These are phyloP conservation scores for Corythoichthys intestinalis DNA, from an alignment of 2,113 vertebrate species.

Conservation along the genomic window DNA sequence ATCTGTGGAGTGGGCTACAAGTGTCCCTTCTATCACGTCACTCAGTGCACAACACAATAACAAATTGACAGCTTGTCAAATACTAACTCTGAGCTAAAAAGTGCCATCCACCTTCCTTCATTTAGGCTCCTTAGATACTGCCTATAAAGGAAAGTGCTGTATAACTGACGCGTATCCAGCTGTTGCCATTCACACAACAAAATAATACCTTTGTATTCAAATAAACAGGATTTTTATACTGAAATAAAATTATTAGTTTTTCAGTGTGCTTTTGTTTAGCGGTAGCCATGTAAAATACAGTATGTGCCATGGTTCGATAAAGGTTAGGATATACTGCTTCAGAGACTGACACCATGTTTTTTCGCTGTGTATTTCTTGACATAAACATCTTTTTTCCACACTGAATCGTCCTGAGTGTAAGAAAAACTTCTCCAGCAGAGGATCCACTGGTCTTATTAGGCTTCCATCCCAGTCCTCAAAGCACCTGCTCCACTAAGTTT, in stretches of 20 bases:
- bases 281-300: background rate
- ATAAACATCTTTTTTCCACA: constrained; percentile 5
- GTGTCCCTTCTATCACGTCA: constrained; percentile 43
- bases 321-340: background rate
- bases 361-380: background rate
- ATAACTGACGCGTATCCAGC: background rate
- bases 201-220: background rate
- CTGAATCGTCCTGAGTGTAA: constrained; percentile 61
- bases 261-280: background rate
- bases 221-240: background rate
- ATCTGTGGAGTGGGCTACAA: constrained; percentile 3
- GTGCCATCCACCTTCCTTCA: constrained; percentile 32
- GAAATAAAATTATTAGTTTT: background rate
- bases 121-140: background rate
- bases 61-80: constrained; percentile 39
- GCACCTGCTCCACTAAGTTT: constrained; percentile 6
- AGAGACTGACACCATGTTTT: background rate
- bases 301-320: background rate
- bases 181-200: background rate
- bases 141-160: background rate
- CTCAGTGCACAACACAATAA: constrained; percentile 33
- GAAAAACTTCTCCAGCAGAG: constrained; percentile 22
- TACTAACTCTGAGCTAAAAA: constrained; percentile 50
- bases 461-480: background rate
- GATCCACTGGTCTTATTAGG: constrained; percentile 22